Percentiles rank a stretch among this genome's conserved stretches.
These are phyloP conservation scores for Corynorhinus townsendii DNA, from an alignment of 2,113 vertebrate species.

Conservation along the genomic window DNA sequence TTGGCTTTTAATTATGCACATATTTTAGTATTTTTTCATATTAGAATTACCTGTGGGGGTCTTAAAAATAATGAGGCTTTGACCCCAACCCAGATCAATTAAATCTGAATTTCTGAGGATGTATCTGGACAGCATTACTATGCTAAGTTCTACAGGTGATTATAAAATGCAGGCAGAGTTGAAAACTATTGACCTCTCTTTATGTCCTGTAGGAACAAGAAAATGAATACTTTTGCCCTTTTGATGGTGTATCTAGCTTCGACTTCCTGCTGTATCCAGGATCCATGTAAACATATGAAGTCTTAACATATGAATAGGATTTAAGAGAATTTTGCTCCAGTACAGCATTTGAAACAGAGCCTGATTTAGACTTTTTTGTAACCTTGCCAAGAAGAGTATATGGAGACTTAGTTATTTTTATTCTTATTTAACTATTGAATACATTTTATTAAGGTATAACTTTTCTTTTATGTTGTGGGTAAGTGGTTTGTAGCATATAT, in stretches of 20 bases:
- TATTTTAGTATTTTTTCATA: not conserved
- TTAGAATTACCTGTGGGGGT: not conserved
- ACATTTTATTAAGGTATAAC: not conserved
- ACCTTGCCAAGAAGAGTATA: not conserved
- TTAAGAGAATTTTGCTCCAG: not conserved
- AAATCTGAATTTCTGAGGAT: not conserved
- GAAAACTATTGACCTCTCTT: not conserved
- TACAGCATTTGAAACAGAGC: not conserved
- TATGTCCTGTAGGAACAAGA: not conserved
- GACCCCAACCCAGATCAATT: not conserved
- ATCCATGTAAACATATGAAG: not conserved
- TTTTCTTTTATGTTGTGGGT: not conserved
- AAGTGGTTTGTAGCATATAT: not conserved
- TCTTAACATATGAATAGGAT: not conserved
- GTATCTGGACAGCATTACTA: not conserved
- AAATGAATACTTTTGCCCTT: not conserved
- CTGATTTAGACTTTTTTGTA: not conserved
- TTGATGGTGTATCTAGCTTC: not conserved
- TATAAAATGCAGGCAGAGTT: not conserved
- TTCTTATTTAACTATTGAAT: not conserved
- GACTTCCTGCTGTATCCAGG: not conserved
- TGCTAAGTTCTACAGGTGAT: not conserved
- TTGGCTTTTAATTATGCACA: not conserved
- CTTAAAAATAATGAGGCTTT: not conserved
- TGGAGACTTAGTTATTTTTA: not conserved